A percentile compares a stretch with the other conserved stretches of the same genome.
phyloP scores from a whole-genome alignment of 2,113 vertebrate genomes.

The Gopherus evgoodei region DNA sequence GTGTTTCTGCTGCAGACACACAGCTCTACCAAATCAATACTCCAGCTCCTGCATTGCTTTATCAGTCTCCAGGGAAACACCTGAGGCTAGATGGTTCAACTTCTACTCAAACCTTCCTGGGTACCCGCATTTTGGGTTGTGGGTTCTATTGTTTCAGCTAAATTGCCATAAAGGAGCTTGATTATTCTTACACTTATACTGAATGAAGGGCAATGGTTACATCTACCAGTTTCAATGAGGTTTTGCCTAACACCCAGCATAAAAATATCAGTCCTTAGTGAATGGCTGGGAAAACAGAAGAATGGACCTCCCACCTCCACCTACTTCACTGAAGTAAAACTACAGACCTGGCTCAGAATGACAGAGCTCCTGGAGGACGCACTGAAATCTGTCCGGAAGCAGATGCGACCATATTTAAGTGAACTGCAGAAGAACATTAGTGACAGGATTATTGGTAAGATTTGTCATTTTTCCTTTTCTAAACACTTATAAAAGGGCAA shows the following conservation, averaged over 20 bases:
- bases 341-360: conserved; percentile 83
- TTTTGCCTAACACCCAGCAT: neutral
- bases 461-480: neutral
- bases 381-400: conserved; percentile 74
- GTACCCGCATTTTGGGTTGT: neutral
- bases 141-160: neutral
- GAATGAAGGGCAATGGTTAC: neutral
- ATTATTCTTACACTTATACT: neutral
- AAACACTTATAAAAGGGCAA: neutral
- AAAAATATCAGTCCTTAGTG: conserved; percentile 81
- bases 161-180: neutral
- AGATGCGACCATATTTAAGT: conserved; percentile 71
- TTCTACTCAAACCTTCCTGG: neutral
- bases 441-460: conserved; percentile 82
- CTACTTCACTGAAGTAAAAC: conserved; percentile 79
- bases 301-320: conserved; percentile 50
- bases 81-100: neutral
- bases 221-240: neutral
- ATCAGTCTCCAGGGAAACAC: neutral
- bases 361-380: conserved; percentile 82
- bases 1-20: neutral
- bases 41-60: neutral
- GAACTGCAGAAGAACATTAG: conserved; percentile 72
- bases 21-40: neutral
- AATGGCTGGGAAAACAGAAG: conserved; percentile 76